A percentile compares a stretch with the other conserved stretches of the same genome.
These are phyloP conservation scores for Nothocercus julius DNA, from an alignment of 2,113 vertebrate species.

Conservation along the genomic window DNA sequence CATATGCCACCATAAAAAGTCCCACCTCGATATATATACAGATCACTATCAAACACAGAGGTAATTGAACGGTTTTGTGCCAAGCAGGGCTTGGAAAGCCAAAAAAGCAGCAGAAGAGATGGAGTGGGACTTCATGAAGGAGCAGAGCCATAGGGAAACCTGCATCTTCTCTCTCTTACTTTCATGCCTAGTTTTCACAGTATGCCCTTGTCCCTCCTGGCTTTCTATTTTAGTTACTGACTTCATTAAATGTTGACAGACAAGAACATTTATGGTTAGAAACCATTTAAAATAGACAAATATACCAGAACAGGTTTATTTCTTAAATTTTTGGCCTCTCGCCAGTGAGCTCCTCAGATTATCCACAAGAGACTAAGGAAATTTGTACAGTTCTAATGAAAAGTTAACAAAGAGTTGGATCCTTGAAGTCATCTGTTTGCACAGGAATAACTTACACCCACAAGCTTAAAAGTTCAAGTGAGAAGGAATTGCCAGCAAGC, in stretches of 20 bases:
- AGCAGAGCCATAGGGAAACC: background rate
- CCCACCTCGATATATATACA: background rate
- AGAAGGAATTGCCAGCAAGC: background rate
- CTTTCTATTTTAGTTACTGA: background rate
- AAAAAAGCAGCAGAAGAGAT: background rate
- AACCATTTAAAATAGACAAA: background rate
- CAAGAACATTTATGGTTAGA: background rate
- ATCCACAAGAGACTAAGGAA: background rate
- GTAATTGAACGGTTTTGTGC: conserved; percentile 29
- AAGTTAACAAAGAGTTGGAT: background rate
- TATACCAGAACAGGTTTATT: background rate
- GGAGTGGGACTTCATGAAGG: background rate
- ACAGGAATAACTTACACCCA: background rate
- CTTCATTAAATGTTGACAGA: background rate
- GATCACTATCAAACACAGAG: conserved; percentile 4
- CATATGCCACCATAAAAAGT: conserved; percentile 7
- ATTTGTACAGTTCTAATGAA: background rate
- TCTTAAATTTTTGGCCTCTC: background rate
- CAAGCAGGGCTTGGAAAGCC: background rate
- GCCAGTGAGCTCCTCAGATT: background rate
- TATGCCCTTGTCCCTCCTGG: background rate
- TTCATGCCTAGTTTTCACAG: background rate
- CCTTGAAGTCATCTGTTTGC: background rate
- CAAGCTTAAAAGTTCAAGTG: background rate
- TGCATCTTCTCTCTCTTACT: background rate